Percentiles rank a stretch among this genome's conserved stretches.
Conservation (phyloP, 2,797 vertebrate genomes). For the Benthosema pterotum region DNA sequence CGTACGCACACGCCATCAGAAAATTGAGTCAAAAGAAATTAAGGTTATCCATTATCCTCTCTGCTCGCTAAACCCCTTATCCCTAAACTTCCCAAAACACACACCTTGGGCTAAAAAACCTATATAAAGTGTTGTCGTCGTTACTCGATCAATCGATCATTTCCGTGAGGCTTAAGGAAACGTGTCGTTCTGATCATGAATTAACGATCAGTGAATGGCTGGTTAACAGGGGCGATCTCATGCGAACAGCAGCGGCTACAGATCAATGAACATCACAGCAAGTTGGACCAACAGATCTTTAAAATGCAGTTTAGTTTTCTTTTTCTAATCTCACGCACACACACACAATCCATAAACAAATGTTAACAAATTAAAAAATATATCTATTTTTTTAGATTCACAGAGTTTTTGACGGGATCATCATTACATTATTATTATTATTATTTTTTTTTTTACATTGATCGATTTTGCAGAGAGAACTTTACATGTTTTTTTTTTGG, state of each 20-base stretch:
- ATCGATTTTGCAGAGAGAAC: conserved; percentile 35
- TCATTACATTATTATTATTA: conserved; percentile 10
- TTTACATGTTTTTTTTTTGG: conserved; percentile 30
- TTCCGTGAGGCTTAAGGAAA: conserved; percentile 56
- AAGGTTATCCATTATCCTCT: too few species aligned
- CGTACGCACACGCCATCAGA: too few species aligned
- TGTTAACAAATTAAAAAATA: conserved; percentile 24
- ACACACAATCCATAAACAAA: conserved; percentile 32
- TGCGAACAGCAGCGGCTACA: conserved; percentile 49
- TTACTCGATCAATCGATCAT: conserved; percentile 39
- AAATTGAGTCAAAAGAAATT: too few species aligned
- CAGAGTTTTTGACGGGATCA: conserved; percentile 26
- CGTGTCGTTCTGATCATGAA: conserved; percentile 48
- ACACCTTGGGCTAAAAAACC: too few species aligned
- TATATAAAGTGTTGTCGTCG: too few species aligned
- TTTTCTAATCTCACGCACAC: conserved; percentile 1
- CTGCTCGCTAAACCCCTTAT: too few species aligned
- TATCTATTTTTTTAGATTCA: background rate
- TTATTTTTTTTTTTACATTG: conserved; percentile 4
- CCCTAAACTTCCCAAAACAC: too few species aligned
- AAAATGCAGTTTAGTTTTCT: conserved; percentile 22
- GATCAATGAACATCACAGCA: conserved; percentile 20
- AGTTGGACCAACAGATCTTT: conserved; percentile 26
- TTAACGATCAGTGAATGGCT: conserved; percentile 41
- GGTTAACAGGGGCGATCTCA: conserved; percentile 53